phyloP scores from a whole-genome alignment of 1,140 invertebrate species.

The Leptoteleia sp. region DNA sequence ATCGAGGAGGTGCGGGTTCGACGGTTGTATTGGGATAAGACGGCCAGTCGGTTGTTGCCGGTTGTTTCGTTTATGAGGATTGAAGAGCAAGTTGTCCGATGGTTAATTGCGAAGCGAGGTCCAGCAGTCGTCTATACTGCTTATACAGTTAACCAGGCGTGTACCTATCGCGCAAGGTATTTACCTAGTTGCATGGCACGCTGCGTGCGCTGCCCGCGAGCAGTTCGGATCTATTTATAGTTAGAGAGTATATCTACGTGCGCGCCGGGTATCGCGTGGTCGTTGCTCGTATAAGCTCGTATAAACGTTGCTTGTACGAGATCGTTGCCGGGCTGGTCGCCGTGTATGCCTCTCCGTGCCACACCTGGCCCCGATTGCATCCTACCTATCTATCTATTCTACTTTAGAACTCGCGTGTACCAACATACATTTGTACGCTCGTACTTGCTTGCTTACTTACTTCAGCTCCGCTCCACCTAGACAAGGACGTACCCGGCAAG shows the following conservation, averaged over 20 bases:
- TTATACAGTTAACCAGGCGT: constrained; percentile 75
- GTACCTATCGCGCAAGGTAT: constrained; percentile 61
- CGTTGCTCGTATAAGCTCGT: constrained; percentile 65
- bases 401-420: too few relatives aligned
- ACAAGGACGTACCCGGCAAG: too few relatives aligned
- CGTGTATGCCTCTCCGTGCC: constrained; percentile 69
- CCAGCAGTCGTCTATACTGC: constrained; percentile 46
- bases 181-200: constrained; percentile 63
- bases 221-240: constrained; percentile 80
- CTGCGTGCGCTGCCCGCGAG: constrained; percentile 64
- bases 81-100: constrained; percentile 69
- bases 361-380: constrained; percentile 78
- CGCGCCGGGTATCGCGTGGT: constrained; percentile 60
- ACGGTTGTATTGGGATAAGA: too few relatives aligned
- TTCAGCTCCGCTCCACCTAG: too few relatives aligned
- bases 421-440: too few relatives aligned
- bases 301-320: constrained; percentile 53
- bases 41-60: constrained; percentile 49
- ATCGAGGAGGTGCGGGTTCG: too few relatives aligned
- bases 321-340: constrained; percentile 51
- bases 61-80: constrained; percentile 72
- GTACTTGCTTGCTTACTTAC: too few relatives aligned
- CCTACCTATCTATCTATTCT: constrained; percentile 75
- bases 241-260: constrained; percentile 60
- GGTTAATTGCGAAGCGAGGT: constrained; percentile 75